A percentile compares a stretch with the other conserved stretches of the same genome.
phyloP scores from a whole-genome alignment of 1,140 invertebrate genomes.

The Macrobrachium rosenbergii region DNA sequence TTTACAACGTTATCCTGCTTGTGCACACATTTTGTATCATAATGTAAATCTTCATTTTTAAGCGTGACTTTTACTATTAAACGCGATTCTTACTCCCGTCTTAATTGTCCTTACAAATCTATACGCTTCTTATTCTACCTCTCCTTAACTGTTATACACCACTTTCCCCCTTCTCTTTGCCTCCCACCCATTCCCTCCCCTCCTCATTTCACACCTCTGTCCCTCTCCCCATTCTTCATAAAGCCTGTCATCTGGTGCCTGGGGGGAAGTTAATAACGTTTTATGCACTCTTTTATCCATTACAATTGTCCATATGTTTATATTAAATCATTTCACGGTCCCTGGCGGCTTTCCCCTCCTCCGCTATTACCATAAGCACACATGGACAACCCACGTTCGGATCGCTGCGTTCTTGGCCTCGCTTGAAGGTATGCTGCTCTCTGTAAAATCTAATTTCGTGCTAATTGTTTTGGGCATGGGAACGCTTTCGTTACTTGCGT shows the following conservation, averaged over 20 bases:
- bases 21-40: no score
- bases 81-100: neutral
- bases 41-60: no score
- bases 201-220: neutral
- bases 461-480: neutral
- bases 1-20: no score
- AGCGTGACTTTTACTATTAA: no score
- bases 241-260: slow-evolving; percentile 47
- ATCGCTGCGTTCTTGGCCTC: slow-evolving; percentile 7
- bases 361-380: slow-evolving; percentile 57
- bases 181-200: neutral
- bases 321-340: slow-evolving; percentile 61
- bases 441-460: neutral
- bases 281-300: slow-evolving; percentile 62
- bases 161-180: neutral
- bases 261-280: slow-evolving; percentile 54
- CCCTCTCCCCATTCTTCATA: slow-evolving; percentile 46
- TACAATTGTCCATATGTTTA: slow-evolving; percentile 63
- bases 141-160: neutral
- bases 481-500: neutral
- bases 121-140: neutral
- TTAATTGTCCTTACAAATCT: neutral
- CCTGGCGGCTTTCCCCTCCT: slow-evolving; percentile 39
- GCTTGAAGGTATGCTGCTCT: neutral
- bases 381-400: slow-evolving; percentile 30